A percentile compares a stretch with the other conserved stretches of the same genome.
phyloP scores from a whole-genome alignment of 2,888 invertebrate species.

The Andrena haemorrhoa region DNA sequence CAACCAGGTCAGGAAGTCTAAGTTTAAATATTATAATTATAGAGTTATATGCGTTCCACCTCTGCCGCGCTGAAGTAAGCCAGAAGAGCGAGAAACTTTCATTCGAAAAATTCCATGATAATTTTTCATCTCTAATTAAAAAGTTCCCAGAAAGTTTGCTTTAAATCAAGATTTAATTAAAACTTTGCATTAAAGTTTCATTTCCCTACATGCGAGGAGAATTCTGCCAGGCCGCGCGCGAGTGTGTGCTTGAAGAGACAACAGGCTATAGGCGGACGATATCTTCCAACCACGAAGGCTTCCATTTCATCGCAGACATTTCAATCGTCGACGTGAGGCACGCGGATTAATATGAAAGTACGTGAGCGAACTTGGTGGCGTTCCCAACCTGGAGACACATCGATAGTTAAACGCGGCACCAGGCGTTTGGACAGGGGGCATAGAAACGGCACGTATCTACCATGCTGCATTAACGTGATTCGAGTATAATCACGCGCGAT shows the following conservation, averaged over 20 bases:
- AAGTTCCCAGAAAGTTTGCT: conserved; percentile 9
- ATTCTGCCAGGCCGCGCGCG: background rate
- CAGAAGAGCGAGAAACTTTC: background rate
- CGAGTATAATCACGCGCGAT: conserved; percentile 69
- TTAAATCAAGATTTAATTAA: conserved; percentile 28
- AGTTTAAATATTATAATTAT: background rate
- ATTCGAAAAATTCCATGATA: conserved; percentile 2
- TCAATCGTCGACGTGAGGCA: background rate
- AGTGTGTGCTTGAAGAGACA: conserved; percentile 2
- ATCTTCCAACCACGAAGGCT: background rate
- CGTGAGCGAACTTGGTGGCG: background rate
- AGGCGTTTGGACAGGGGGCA: conserved; percentile 32
- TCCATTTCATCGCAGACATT: background rate
- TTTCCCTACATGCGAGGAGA: background rate
- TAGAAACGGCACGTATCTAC: conserved; percentile 71
- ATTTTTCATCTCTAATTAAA: conserved; percentile 11
- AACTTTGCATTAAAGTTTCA: conserved; percentile 3
- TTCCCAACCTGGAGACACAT: conserved; percentile 25
- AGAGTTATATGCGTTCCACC: background rate
- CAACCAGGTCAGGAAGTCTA: background rate
- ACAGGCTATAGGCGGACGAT: background rate
- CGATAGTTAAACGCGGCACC: conserved; percentile 13
- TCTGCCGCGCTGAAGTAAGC: background rate
- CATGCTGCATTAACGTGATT: conserved; percentile 71
- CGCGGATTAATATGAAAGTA: conserved; percentile 5